A percentile compares a stretch with the other conserved stretches of the same genome.
Evolutionary conservation across 1,140 invertebrate genomes (phyloP).

Genomic region (Diploscapter pachys): DNA sequence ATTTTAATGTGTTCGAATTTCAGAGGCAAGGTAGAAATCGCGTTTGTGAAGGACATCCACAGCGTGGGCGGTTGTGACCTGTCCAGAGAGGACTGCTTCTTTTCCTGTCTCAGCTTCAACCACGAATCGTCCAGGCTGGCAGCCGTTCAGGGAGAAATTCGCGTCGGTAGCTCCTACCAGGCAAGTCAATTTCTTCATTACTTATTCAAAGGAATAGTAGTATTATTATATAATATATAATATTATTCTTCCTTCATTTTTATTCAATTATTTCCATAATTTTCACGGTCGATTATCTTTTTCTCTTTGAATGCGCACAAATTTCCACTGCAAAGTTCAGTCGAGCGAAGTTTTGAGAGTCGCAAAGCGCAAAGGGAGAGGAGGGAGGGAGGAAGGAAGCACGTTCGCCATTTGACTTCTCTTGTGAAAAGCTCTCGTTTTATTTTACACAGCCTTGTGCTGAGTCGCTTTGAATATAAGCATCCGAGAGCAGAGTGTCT

Average conservation of each 20-base stretch:
- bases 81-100: conserved; percentile 60
- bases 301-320: too few species aligned
- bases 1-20: conserved; percentile 22
- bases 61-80: conserved; percentile 39
- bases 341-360: too few species aligned
- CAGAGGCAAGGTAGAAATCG: conserved; percentile 55
- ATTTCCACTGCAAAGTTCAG: too few species aligned
- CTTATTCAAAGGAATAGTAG: conserved; percentile 1
- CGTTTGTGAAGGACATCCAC: conserved; percentile 35
- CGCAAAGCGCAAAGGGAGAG: too few species aligned
- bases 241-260: conserved; percentile 1
- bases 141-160: conserved; percentile 85
- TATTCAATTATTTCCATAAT: not conserved
- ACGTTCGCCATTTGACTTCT: too few species aligned
- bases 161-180: conserved; percentile 89
- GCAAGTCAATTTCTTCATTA: conserved; percentile 61
- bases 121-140: conserved; percentile 70
- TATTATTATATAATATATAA: not conserved
- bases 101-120: conserved; percentile 67
- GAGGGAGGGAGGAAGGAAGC: too few species aligned
- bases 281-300: too few species aligned
- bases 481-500: too few species aligned
- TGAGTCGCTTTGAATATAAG: too few species aligned
- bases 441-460: too few species aligned
- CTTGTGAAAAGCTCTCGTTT: too few species aligned